Evolutionary conservation across 2,797 vertebrate species (phyloP).

Genomic region (Malurus leucopterus): DNA sequence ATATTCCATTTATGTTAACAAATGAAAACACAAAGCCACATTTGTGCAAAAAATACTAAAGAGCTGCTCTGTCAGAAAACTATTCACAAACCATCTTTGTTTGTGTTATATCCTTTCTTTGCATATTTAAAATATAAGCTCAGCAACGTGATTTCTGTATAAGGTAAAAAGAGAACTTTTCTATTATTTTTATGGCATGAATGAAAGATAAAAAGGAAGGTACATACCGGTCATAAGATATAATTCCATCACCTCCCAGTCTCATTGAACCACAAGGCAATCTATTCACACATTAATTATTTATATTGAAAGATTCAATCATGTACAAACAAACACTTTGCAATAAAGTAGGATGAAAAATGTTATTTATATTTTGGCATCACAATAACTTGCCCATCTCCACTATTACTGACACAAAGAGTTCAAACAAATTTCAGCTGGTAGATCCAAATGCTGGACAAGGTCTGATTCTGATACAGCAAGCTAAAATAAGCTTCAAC

Average conservation of each 20-base stretch:
- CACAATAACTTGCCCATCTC: not conserved
- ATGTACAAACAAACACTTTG: not conserved
- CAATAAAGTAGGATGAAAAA: not conserved
- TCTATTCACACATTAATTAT: conserved; percentile 2
- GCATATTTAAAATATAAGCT: not conserved
- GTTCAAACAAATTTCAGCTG: not conserved
- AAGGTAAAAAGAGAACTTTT: not conserved
- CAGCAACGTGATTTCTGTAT: not conserved
- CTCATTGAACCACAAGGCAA: not conserved
- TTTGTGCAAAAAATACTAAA: not conserved
- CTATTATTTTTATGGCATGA: not conserved
- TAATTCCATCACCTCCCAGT: not conserved
- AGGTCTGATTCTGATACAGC: not conserved
- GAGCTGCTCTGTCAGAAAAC: not conserved
- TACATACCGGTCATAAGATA: not conserved
- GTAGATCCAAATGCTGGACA: not conserved
- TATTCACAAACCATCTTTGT: not conserved
- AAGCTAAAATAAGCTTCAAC: not conserved
- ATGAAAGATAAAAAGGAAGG: not conserved
- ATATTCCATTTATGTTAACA: not conserved
- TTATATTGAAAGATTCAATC: not conserved
- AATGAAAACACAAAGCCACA: not conserved
- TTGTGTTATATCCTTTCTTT: not conserved
- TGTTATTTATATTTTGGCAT: not conserved
- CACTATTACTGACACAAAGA: not conserved